Evolutionary conservation across 1,140 invertebrate species (phyloP).

Genomic region (Bombus waltoni): DNA sequence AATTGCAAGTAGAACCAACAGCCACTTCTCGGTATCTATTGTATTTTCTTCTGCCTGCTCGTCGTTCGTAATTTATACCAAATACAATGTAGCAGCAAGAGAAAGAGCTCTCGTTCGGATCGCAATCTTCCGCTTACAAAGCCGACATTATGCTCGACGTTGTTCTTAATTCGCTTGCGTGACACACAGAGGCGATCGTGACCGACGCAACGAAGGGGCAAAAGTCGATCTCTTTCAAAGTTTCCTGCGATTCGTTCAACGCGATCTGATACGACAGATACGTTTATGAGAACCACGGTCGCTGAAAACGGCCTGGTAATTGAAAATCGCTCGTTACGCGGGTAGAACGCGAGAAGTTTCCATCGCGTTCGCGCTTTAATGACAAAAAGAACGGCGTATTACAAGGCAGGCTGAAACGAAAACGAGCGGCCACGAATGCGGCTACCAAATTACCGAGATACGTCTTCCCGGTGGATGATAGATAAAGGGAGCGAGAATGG

Average conservation of each 20-base stretch:
- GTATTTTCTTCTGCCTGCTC: background rate
- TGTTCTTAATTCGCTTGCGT: background rate
- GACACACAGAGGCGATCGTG: background rate
- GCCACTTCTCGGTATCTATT: background rate
- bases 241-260: background rate
- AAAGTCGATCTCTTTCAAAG: background rate
- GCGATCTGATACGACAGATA: background rate
- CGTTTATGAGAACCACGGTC: background rate
- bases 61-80: background rate
- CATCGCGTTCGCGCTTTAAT: too few species aligned
- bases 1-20: background rate
- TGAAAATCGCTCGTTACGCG: background rate
- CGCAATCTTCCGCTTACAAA: background rate
- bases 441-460: conserved; percentile 17
- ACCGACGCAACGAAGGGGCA: background rate
- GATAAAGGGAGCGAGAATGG: background rate
- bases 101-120: background rate
- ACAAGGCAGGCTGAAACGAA: conserved; percentile 1
- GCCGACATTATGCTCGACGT: too few species aligned
- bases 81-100: background rate
- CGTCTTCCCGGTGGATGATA: conserved; percentile 1
- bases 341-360: background rate
- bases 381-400: background rate
- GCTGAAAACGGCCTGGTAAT: background rate
- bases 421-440: background rate